phyloP scores from a whole-genome alignment of 2,113 vertebrate genomes.

The Apus apus region DNA sequence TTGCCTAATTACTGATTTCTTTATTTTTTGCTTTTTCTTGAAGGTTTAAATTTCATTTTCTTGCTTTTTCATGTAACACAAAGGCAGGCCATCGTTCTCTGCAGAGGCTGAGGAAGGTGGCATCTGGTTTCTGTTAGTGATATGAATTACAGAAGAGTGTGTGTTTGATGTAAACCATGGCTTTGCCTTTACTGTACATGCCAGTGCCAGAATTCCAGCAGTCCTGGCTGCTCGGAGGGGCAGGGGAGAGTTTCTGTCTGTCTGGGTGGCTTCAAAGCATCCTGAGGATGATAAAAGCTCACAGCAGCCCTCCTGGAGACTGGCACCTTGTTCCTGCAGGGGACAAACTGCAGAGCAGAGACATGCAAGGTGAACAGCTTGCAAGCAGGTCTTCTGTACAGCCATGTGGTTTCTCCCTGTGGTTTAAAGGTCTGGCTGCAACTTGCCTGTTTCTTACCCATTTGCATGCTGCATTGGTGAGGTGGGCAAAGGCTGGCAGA shows the following conservation, averaged over 20 bases:
- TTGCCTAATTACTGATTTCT: slow-evolving; percentile 56
- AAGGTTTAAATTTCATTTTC: slow-evolving; percentile 47
- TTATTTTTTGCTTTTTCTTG: slow-evolving; percentile 47
- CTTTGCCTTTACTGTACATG: slow-evolving; percentile 39
- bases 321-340: neutral
- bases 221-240: neutral
- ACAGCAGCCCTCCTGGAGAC: neutral
- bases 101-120: slow-evolving; percentile 39
- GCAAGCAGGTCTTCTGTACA: accelerated
- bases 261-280: slow-evolving; percentile 21
- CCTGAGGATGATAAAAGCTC: neutral
- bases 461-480: neutral
- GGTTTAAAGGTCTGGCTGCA: neutral
- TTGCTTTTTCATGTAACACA: slow-evolving; percentile 20
- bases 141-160: slow-evolving; percentile 44
- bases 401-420: neutral
- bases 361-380: neutral
- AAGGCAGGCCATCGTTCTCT: slow-evolving; percentile 15
- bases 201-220: slow-evolving; percentile 60
- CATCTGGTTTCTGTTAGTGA: slow-evolving; percentile 71
- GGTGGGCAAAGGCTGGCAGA: neutral
- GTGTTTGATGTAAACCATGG: slow-evolving; percentile 63
- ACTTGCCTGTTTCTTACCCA: neutral
- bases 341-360: neutral
- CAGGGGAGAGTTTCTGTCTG: neutral